Evolutionary conservation across 2,888 invertebrate species (phyloP).

Genomic region (Drosophila mimetica): DNA sequence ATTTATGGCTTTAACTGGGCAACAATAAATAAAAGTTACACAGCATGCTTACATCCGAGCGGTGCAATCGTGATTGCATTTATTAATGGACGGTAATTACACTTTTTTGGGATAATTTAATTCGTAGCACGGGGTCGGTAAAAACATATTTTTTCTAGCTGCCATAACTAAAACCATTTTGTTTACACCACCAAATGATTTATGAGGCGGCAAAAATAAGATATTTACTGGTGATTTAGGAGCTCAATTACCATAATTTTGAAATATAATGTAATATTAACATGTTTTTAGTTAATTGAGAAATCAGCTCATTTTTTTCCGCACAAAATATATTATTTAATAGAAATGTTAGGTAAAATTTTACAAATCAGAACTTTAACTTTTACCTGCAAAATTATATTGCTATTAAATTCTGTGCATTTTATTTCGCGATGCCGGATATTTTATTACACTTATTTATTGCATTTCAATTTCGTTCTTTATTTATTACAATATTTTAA

Average conservation of each 20-base stretch:
- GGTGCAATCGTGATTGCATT: conserved; percentile 30
- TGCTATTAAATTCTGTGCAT: conserved; percentile 31
- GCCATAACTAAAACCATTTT: background rate
- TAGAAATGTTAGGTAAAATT: too few species aligned
- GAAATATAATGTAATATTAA: background rate
- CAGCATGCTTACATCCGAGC: conserved; percentile 27
- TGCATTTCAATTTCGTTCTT: conserved; percentile 52
- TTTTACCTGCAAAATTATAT: conserved; percentile 35
- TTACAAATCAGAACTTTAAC: too few species aligned
- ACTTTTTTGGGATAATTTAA: conserved; percentile 18
- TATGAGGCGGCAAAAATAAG: background rate
- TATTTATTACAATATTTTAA: conserved; percentile 57
- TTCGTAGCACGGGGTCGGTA: conserved; percentile 3
- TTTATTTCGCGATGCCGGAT: conserved; percentile 14
- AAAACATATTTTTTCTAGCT: conserved; percentile 20
- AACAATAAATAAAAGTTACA: conserved; percentile 43
- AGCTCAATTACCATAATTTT: conserved; percentile 4
- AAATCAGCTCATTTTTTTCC: background rate
- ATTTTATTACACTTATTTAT: conserved; percentile 63
- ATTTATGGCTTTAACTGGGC: conserved; percentile 36
- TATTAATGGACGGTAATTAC: conserved; percentile 37
- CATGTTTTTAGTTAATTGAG: background rate
- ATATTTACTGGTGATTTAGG: conserved; percentile 5
- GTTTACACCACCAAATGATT: conserved; percentile 6
- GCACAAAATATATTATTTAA: too few species aligned